A percentile compares a stretch with the other conserved stretches of the same genome.
These are phyloP conservation scores for Cheilosia soror DNA, from an alignment of 2,888 invertebrate genomes.

Conservation along the genomic window DNA sequence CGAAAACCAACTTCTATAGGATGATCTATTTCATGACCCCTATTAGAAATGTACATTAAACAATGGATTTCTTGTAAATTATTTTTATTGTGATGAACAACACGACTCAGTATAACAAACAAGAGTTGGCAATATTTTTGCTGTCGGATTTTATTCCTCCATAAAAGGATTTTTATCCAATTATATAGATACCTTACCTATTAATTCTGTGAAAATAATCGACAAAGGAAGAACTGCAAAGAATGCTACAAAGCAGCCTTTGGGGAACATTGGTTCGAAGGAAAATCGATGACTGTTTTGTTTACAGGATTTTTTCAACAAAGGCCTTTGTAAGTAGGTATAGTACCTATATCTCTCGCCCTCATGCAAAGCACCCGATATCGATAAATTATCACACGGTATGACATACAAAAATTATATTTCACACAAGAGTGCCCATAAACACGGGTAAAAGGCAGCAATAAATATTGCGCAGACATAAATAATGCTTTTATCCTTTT, in stretches of 20 bases:
- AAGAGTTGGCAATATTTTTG: not conserved
- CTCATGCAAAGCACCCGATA: conserved; percentile 38
- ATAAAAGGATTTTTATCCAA: not conserved
- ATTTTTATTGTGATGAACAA: too few species aligned
- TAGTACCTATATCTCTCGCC: not conserved
- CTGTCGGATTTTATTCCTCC: too few species aligned
- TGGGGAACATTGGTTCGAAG: not conserved
- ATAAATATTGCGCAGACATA: conserved; percentile 28
- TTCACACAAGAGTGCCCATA: conserved; percentile 47
- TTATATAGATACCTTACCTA: not conserved
- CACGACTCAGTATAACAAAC: too few species aligned
- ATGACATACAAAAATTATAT: conserved; percentile 60
- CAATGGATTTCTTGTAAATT: too few species aligned
- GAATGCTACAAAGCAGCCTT: not conserved
- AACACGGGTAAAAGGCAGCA: conserved; percentile 44
- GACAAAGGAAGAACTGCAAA: not conserved
- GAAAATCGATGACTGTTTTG: not conserved
- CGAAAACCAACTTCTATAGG: too few species aligned
- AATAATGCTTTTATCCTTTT: conserved; percentile 35
- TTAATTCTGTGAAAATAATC: too few species aligned
- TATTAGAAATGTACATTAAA: too few species aligned
- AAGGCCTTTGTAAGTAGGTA: not conserved
- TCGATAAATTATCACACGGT: conserved; percentile 59
- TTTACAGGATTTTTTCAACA: too few species aligned
- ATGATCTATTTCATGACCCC: too few species aligned